Percentiles rank a stretch among this genome's conserved stretches.
Conservation (phyloP, 2,797 vertebrate genomes). For the Gymnopithys bicolor region DNA sequence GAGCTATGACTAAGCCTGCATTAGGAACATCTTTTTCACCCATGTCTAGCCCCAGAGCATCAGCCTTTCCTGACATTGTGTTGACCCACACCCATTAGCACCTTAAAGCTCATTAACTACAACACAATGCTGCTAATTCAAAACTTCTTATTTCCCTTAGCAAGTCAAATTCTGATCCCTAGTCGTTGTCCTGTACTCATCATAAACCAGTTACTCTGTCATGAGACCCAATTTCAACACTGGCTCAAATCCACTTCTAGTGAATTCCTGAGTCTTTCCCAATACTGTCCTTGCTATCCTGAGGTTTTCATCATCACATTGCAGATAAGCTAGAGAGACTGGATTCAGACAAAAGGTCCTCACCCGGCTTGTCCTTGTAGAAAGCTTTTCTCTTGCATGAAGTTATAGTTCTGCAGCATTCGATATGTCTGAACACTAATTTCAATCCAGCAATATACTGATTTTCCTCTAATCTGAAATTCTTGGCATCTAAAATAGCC, state of each 20-base stretch:
- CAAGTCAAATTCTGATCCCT: neutral
- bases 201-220: neutral
- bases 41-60: neutral
- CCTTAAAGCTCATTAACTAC: neutral
- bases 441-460: neutral
- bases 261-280: neutral
- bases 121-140: neutral
- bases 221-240: neutral
- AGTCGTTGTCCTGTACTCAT: neutral
- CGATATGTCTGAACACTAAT: neutral
- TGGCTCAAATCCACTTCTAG: neutral
- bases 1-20: neutral
- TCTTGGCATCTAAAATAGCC: neutral
- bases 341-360: neutral
- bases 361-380: neutral
- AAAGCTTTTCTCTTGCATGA: neutral
- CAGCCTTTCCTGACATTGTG: neutral
- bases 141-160: neutral
- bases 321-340: neutral
- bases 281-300: neutral
- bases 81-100: neutral
- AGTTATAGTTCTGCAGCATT: neutral
- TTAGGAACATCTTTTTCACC: neutral
- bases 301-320: neutral
- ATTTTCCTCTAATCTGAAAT: constrained; percentile 37